Conservation (phyloP, 2,113 vertebrate species). For the Thamnaconus septentrionalis region DNA sequence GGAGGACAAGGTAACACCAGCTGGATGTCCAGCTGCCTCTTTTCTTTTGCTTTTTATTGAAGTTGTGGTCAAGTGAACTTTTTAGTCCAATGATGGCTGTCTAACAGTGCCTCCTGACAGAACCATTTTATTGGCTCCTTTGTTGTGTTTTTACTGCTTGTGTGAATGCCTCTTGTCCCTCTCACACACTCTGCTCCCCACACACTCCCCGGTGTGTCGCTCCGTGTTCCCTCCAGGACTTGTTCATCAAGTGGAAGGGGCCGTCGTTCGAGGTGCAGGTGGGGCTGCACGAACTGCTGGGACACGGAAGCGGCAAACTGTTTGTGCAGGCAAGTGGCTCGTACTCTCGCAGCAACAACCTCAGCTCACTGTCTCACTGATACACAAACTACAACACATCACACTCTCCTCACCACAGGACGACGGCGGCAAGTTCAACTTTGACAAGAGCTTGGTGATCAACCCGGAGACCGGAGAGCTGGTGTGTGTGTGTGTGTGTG, state of each 20-base stretch:
- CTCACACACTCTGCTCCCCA: neutral
- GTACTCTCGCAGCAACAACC: neutral
- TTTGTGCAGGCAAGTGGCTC: constrained; percentile 82
- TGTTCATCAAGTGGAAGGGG: constrained; percentile 86
- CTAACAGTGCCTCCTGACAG: too few relatives aligned
- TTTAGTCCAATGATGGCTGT: too few relatives aligned
- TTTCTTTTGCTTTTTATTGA: too few relatives aligned
- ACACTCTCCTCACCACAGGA: constrained; percentile 67
- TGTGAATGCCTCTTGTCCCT: neutral
- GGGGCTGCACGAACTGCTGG: constrained; percentile 87
- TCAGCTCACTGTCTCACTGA: neutral
- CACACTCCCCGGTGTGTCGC: neutral
- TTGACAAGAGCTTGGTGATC: constrained; percentile 78
- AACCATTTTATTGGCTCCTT: too few relatives aligned
- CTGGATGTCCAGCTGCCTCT: neutral
- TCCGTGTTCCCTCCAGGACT: constrained; percentile 72
- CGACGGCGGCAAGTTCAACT: constrained; percentile 84
- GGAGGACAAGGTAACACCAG: constrained; percentile 80
- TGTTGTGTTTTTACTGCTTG: too few relatives aligned
- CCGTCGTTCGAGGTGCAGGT: constrained; percentile 92
- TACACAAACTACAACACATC: neutral
- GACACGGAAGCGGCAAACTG: constrained; percentile 90
- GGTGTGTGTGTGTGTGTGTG: constrained; percentile 66
- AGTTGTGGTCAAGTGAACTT: too few relatives aligned
- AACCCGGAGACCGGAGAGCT: constrained; percentile 86